Conservation (phyloP, 2,888 invertebrate species). For the Venusia cambrica region DNA sequence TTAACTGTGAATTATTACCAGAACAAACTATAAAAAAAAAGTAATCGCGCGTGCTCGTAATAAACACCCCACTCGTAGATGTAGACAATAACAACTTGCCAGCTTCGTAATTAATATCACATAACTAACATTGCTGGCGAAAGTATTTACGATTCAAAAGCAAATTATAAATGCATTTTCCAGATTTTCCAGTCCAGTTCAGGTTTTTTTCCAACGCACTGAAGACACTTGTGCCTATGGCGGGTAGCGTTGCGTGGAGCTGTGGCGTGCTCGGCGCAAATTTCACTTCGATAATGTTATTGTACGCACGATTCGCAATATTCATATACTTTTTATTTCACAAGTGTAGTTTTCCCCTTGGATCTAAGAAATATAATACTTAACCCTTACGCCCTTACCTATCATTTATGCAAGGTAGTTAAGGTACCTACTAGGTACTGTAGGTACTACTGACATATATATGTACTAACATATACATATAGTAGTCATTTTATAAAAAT, state of each 20-base stretch:
- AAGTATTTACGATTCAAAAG: conserved; percentile 66
- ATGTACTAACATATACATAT: too few relatives aligned
- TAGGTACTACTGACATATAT: too few relatives aligned
- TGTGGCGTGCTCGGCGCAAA: conserved; percentile 58
- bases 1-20: conserved; percentile 22
- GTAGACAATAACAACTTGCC: conserved; percentile 37
- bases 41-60: conserved; percentile 32
- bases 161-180: conserved; percentile 58
- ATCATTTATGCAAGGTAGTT: too few relatives aligned
- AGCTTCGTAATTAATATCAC: conserved; percentile 55
- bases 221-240: conserved; percentile 61
- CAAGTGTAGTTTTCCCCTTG: too few relatives aligned
- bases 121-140: conserved; percentile 57
- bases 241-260: conserved; percentile 60
- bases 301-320: conserved; percentile 19
- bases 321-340: too few relatives aligned
- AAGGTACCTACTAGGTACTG: too few relatives aligned
- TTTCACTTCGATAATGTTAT: conserved; percentile 49
- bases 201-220: conserved; percentile 49
- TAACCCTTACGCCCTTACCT: too few relatives aligned
- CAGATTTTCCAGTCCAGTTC: conserved; percentile 64
- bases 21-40: conserved; percentile 30
- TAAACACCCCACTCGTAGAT: conserved; percentile 24
- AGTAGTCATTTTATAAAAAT: too few relatives aligned
- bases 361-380: too few relatives aligned